Percentiles rank a stretch among this genome's conserved stretches.
phyloP scores from a whole-genome alignment of 2,797 vertebrate species.

The Hemitrygon akajei region DNA sequence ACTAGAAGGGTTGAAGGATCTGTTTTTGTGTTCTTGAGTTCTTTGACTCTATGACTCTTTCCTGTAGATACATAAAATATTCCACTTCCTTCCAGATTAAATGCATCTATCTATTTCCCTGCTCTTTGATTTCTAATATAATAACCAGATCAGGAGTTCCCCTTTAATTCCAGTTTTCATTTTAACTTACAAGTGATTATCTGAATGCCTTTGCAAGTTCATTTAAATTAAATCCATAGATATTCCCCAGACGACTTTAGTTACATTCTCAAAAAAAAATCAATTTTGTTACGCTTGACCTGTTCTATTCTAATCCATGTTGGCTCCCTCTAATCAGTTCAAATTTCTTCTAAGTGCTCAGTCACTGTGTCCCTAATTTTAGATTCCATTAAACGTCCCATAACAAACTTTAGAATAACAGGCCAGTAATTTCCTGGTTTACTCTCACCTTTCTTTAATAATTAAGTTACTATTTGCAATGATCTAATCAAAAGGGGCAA shows the following conservation, averaged over 20 bases:
- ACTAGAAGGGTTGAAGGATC: no score
- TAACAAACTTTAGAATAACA: background rate
- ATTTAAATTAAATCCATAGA: background rate
- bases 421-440: background rate
- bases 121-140: background rate
- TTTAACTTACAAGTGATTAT: background rate
- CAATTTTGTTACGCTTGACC: background rate
- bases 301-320: background rate
- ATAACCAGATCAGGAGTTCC: background rate
- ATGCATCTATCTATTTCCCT: background rate
- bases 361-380: background rate
- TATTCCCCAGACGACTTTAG: background rate
- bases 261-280: background rate
- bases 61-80: no score
- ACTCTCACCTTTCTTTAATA: background rate
- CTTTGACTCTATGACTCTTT: no score
- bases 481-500: background rate
- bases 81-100: background rate
- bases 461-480: background rate
- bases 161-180: background rate
- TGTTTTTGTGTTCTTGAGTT: no score
- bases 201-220: background rate
- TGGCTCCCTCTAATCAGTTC: background rate
- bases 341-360: background rate
- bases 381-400: background rate